Evolutionary conservation across 2,113 vertebrate genomes (phyloP).

Genomic region (Ameiurus melas): DNA sequence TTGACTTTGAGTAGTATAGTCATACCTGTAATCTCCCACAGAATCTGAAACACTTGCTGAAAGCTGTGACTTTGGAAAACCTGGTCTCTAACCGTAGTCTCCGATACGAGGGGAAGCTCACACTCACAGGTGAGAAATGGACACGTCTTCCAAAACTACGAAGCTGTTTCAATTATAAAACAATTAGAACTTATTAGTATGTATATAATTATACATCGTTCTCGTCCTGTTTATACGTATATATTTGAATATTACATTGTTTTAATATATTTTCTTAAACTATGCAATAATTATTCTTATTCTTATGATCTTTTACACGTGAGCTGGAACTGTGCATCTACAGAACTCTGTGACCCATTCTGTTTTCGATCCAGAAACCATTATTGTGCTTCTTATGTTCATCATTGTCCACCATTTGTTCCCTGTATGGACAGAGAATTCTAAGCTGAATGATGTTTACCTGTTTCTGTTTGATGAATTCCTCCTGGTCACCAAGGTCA

Average conservation of each 20-base stretch:
- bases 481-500: constrained; percentile 88
- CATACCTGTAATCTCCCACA: constrained; percentile 56
- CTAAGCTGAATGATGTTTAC: constrained; percentile 82
- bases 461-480: constrained; percentile 91
- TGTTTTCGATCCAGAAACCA: neutral
- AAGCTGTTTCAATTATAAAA: neutral
- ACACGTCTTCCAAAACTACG: neutral
- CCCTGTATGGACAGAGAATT: constrained; percentile 72
- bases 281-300: neutral
- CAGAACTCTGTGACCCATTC: neutral
- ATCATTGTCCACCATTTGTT: neutral
- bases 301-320: neutral
- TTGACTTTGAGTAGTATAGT: neutral
- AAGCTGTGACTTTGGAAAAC: constrained; percentile 80
- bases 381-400: neutral
- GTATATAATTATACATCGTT: neutral
- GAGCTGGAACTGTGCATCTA: neutral
- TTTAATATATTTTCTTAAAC: neutral
- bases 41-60: constrained; percentile 86
- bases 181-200: neutral
- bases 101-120: constrained; percentile 82
- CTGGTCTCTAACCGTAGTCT: constrained; percentile 82
- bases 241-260: neutral
- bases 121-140: constrained; percentile 74
- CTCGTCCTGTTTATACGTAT: neutral